Conservation (phyloP, 92 coral and sea anemone genomes). For the Blastomussa wellsi region DNA sequence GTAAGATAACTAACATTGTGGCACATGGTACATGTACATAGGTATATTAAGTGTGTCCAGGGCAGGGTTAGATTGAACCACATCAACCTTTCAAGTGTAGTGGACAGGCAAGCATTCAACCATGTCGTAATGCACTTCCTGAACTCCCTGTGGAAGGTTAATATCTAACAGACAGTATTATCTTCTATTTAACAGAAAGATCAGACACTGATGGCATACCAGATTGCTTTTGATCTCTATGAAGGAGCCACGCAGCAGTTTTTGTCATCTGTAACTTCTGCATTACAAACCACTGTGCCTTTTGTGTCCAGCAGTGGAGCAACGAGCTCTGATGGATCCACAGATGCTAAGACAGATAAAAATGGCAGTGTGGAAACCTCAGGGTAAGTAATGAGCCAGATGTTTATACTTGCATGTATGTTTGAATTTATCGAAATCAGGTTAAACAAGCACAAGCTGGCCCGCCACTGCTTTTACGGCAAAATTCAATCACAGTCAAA, state of each 20-base stretch:
- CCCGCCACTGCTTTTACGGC: no score
- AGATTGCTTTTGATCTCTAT: constrained; percentile 95
- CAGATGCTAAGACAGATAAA: constrained; percentile 76
- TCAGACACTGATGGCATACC: constrained; percentile 97
- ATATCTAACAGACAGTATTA: not conserved
- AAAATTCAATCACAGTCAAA: no score
- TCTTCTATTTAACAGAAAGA: constrained; percentile 72
- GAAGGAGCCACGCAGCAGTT: constrained; percentile 99
- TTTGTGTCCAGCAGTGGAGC: constrained; percentile 66
- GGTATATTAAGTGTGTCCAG: no score
- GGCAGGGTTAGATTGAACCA: no score
- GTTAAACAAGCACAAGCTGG: no score
- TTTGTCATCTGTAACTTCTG: constrained; percentile 82
- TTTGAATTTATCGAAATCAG: no score
- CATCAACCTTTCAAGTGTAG: no score
- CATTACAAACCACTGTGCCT: constrained; percentile 82
- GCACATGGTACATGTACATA: not conserved
- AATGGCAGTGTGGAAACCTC: constrained; percentile 67
- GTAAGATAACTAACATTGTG: not conserved
- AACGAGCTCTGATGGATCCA: constrained; percentile 36
- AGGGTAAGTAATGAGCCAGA: constrained; percentile 41
- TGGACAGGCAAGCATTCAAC: not conserved
- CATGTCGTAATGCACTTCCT: not conserved
- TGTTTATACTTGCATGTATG: not conserved
- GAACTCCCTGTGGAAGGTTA: not conserved